Percentiles rank a stretch among this genome's conserved stretches.
Evolutionary conservation across 2,888 invertebrate genomes (phyloP).

Genomic region (Carterocephalus palaemon): DNA sequence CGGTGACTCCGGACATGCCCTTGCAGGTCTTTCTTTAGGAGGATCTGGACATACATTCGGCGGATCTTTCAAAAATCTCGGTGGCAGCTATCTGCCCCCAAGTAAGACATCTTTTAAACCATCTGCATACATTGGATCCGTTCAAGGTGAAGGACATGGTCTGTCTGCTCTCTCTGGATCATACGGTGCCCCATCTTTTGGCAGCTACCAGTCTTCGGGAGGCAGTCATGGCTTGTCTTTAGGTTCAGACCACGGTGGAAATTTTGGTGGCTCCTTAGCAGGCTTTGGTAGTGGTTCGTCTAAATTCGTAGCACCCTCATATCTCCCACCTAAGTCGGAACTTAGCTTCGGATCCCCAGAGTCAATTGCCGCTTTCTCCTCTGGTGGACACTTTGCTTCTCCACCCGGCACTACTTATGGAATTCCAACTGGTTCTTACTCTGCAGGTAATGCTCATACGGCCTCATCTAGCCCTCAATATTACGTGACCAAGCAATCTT

Average conservation of each 20-base stretch:
- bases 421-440: constrained; percentile 50
- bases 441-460: constrained; percentile 47
- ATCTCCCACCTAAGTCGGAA: constrained; percentile 53
- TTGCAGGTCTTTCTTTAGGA: constrained; percentile 39
- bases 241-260: constrained; percentile 47
- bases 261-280: constrained; percentile 49
- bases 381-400: constrained; percentile 53
- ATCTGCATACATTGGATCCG: constrained; percentile 65
- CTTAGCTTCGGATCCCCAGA: constrained; percentile 50
- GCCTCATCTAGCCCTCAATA: constrained; percentile 59
- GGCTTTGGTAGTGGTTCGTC: constrained; percentile 52
- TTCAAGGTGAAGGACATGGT: constrained; percentile 55
- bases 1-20: constrained; percentile 39
- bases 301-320: constrained; percentile 53
- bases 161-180: constrained; percentile 50
- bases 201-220: constrained; percentile 37
- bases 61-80: constrained; percentile 49
- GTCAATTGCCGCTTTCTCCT: constrained; percentile 53
- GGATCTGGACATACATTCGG: constrained; percentile 42
- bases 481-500: constrained; percentile 54
- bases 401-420: constrained; percentile 59
- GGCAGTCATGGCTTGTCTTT: constrained; percentile 41
- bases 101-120: constrained; percentile 67
- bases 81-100: constrained; percentile 47
- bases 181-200: constrained; percentile 51